Conservation (phyloP, 2,113 vertebrate genomes). For the Sprattus sprattus region DNA sequence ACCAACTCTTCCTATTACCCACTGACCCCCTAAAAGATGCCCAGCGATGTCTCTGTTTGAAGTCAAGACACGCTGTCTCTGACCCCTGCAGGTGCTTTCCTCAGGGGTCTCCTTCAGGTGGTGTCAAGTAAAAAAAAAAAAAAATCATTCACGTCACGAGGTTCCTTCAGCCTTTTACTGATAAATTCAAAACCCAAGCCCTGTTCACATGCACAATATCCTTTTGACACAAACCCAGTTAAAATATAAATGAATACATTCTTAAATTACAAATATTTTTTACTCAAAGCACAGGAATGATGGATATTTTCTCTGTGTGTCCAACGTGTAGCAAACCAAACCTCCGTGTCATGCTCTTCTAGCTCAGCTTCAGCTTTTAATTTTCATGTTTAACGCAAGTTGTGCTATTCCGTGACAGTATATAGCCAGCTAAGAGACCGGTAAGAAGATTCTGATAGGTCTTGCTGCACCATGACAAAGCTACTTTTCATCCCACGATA, state of each 20-base stretch:
- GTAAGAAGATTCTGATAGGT: not conserved
- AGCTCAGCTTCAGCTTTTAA: not conserved
- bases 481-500: not conserved
- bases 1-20: slow-evolving; percentile 15
- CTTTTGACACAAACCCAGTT: too few relatives aligned
- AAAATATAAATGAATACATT: not conserved
- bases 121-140: not conserved
- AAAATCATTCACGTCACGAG: not conserved
- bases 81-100: not conserved
- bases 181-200: not conserved
- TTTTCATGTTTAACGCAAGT: not conserved
- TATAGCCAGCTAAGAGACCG: not conserved
- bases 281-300: not conserved
- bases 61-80: not conserved
- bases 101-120: not conserved
- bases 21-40: slow-evolving; percentile 18
- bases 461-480: not conserved
- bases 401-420: not conserved
- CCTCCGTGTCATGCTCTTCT: not conserved
- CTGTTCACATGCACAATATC: not conserved
- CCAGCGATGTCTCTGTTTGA: not conserved
- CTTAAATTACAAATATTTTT: not conserved
- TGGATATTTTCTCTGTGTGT: not conserved
- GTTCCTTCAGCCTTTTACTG: not conserved
- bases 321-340: not conserved